phyloP scores from a whole-genome alignment of 2,113 vertebrate genomes.

The Syrmaticus mikado region DNA sequence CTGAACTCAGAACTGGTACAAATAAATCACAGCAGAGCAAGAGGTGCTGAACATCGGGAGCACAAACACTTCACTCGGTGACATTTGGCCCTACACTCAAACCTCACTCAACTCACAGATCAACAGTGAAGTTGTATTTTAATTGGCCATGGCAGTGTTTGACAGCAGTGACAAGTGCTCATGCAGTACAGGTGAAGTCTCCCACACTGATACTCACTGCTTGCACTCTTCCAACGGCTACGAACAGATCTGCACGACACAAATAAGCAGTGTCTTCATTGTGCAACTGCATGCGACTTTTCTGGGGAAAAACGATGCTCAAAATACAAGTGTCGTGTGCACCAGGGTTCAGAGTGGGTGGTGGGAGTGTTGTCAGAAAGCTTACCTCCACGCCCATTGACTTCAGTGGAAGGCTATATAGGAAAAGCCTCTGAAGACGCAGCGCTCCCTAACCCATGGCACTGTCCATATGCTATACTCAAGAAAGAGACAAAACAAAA shows the following conservation, averaged over 20 bases:
- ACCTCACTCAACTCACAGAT: neutral
- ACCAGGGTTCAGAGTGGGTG: slow-evolving; percentile 52
- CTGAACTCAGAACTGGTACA: neutral
- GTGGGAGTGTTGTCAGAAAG: slow-evolving; percentile 18
- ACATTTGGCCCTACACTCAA: neutral
- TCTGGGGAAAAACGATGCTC: slow-evolving; percentile 15
- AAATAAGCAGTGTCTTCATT: slow-evolving; percentile 41
- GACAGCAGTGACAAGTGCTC: slow-evolving; percentile 17
- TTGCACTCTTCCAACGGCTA: neutral
- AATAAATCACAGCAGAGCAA: neutral
- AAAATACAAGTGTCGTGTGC: slow-evolving; percentile 36
- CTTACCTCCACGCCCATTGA: slow-evolving; percentile 71
- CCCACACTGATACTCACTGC: neutral
- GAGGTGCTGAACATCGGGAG: neutral
- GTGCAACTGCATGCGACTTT: slow-evolving; percentile 48
- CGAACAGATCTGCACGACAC: neutral
- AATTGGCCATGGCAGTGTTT: neutral
- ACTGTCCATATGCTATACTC: slow-evolving; percentile 55
- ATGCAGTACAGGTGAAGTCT: slow-evolving; percentile 44
- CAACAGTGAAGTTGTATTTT: neutral
- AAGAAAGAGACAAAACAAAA: slow-evolving; percentile 64
- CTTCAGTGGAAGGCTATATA: slow-evolving; percentile 59
- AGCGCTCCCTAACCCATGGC: slow-evolving; percentile 48
- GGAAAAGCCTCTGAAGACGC: slow-evolving; percentile 38
- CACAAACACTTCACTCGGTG: neutral